Base-by-base conservation (phyloP, 2,113 vertebrate species). In the Ceyx cyanopectus region DNA sequence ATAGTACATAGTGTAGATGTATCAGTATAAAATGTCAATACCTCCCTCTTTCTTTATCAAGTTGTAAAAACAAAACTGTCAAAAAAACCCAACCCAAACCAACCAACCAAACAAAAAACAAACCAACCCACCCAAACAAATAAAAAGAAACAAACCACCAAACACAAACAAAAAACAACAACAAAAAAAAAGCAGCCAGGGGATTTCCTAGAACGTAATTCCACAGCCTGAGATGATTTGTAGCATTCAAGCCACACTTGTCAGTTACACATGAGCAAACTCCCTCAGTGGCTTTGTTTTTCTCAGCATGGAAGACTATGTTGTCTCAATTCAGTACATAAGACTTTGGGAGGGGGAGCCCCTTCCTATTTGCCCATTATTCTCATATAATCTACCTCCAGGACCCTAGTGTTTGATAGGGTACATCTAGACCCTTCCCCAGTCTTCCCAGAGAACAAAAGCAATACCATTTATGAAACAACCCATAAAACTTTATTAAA, bases 401-500 rank as follows among this genome's bases (percentile, higher is more conserved):
- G 37, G 58, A 81, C 37, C 19, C 41, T 67, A 90, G 45, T 4
- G n/a, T 63, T 1, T 19, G 12, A 40, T 1, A 2, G 41, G 26
- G 32, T 37, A 77, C 43, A 62, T 83, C 68, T 66, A 90, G 68
- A 70, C 26, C 11, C 40, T 70, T 88, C 9, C 67, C 56, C 32
- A 29, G 0, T 46, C 61, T 69, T 77, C 43, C 56, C 68, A 19
- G 0, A 57, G 14, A 85, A 93, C 14, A 91, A 82, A 88, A 74
- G 10, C 40, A 88, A 53, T 20, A 48, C 5, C 18, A 66, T 16
- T 89, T 72, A 68, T 53, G 57, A 54, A 61, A 75, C 51, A 41
- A 37, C 1, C 7, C 58, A 62, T 13, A 69, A 41, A 79, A 23
- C 68, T 95, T 95, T 95, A 95, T 91, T 95, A 88, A 93, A 50